Evolutionary conservation across 2,888 invertebrate genomes (phyloP).

Genomic region (Atrina japonica): DNA sequence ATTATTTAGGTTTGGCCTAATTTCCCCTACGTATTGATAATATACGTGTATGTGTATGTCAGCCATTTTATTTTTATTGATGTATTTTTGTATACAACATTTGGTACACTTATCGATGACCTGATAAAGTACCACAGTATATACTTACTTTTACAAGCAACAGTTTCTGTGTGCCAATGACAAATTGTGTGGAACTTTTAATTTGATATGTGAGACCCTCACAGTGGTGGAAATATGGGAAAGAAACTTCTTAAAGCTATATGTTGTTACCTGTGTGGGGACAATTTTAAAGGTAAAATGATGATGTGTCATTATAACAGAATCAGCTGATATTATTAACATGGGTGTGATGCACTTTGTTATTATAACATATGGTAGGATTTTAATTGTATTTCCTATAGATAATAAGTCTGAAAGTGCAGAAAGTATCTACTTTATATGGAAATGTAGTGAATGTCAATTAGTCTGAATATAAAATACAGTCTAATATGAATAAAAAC

Average conservation of each 20-base stretch:
- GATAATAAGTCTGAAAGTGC: no score
- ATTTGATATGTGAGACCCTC: not conserved
- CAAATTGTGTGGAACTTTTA: no score
- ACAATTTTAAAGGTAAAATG: slow-evolving; percentile 36
- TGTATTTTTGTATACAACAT: slow-evolving; percentile 6
- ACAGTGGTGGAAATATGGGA: slow-evolving; percentile 26
- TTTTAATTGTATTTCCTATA: no score
- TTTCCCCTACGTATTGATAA: no score
- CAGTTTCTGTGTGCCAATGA: no score
- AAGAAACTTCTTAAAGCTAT: slow-evolving; percentile 35
- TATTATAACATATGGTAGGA: no score
- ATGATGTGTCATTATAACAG: not conserved
- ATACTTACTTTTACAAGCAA: not conserved
- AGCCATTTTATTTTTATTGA: slow-evolving; percentile 22
- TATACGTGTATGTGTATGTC: not conserved
- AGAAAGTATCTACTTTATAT: no score
- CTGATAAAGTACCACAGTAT: not conserved
- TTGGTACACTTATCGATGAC: not conserved
- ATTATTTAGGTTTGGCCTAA: no score
- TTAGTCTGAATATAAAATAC: no score
- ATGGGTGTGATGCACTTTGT: not conserved
- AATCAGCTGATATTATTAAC: slow-evolving; percentile 27
- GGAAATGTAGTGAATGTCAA: no score
- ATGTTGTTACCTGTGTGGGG: slow-evolving; percentile 45
- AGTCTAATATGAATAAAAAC: no score